These are phyloP conservation scores for Poliocrania exsul DNA, from an alignment of 2,797 vertebrate genomes.

Conservation along the genomic window DNA sequence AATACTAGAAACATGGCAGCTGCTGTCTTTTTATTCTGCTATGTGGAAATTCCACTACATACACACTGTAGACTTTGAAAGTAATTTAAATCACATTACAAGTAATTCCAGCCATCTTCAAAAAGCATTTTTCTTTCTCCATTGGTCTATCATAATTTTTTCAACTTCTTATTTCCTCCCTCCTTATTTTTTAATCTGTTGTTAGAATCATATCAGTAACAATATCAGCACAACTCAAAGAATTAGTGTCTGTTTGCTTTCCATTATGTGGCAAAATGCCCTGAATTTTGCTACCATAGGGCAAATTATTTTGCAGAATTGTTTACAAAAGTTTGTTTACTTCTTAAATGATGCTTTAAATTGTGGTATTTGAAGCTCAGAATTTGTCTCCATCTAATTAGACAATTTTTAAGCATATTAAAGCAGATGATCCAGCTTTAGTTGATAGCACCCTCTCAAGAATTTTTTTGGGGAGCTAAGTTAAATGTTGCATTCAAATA, in stretches of 20 bases:
- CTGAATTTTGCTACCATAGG: neutral
- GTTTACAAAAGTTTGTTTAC: neutral
- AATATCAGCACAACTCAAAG: neutral
- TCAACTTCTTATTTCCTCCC: neutral
- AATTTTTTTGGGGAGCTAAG: neutral
- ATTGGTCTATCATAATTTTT: neutral
- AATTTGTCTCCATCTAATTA: neutral
- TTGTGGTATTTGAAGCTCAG: slow-evolving; percentile 22
- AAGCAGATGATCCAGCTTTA: neutral
- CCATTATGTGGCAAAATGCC: neutral
- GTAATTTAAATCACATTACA: neutral
- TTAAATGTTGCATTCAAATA: neutral
- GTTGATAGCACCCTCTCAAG: neutral
- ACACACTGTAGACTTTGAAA: neutral
- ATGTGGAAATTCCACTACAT: neutral
- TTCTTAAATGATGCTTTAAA: neutral
- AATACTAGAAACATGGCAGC: neutral
- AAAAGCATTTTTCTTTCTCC: slow-evolving; percentile 1
- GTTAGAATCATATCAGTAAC: neutral
- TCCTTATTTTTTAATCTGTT: neutral
- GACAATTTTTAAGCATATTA: neutral
- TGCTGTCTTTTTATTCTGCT: neutral
- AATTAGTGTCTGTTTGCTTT: neutral
- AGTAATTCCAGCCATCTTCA: neutral
- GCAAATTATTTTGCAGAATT: neutral